Evolutionary conservation across 2,113 vertebrate species (phyloP).

Genomic region (Leucosticte australis): DNA sequence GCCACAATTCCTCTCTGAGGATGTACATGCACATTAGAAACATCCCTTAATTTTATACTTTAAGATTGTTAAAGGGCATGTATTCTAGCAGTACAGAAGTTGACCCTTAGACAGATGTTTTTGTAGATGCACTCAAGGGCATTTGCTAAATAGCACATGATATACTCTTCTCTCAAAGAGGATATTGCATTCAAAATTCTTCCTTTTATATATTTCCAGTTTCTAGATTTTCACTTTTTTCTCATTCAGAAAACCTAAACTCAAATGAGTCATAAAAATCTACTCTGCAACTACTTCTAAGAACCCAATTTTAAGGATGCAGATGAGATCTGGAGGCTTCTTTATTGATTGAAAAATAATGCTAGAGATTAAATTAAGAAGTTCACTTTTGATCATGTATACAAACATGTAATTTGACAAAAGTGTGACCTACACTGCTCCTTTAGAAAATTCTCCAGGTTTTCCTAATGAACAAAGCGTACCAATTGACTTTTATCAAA

Average conservation of each 20-base stretch:
- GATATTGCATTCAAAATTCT: neutral
- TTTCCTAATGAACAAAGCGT: neutral
- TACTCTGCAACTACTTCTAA: neutral
- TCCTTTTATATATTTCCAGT: neutral
- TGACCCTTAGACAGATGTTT: neutral
- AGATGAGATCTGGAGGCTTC: neutral
- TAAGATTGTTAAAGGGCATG: neutral
- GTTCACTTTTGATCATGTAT: neutral
- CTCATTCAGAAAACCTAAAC: neutral
- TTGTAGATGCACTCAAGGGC: neutral
- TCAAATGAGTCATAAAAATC: neutral
- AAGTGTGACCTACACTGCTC: neutral
- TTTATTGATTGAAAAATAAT: neutral
- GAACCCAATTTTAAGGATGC: neutral
- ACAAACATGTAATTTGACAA: neutral
- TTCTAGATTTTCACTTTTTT: neutral
- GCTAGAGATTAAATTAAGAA: neutral
- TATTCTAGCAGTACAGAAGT: neutral
- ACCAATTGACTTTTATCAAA: neutral
- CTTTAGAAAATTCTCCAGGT: neutral
- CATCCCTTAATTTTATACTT: neutral
- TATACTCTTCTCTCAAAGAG: neutral
- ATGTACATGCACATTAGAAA: neutral
- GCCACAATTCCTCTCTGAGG: neutral
- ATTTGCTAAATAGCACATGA: neutral